A percentile compares a stretch with the other conserved stretches of the same genome.
Conservation (phyloP, 2,113 vertebrate genomes). For the Cynopterus brachyotis region DNA sequence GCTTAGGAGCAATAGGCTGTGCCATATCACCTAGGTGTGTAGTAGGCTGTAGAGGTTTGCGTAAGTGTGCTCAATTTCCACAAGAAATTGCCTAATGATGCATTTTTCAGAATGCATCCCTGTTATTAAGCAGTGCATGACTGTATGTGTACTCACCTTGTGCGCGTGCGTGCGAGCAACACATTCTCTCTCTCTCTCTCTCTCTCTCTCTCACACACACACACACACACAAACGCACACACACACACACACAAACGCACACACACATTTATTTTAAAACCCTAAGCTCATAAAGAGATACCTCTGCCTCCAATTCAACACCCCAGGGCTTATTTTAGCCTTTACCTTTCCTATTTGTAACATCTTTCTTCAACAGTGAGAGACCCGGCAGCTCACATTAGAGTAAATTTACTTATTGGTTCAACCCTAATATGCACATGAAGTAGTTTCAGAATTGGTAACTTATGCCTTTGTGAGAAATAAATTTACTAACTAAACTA, state of each 20-base stretch:
- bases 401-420: not conserved
- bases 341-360: not conserved
- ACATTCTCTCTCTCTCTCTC: too few species aligned
- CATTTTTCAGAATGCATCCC: not conserved
- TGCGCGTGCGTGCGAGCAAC: too few species aligned
- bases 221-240: not conserved
- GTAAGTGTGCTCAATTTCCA: too few species aligned
- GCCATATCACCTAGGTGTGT: not conserved
- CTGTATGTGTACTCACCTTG: not conserved
- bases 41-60: not conserved
- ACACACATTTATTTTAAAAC: not conserved
- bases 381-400: not conserved
- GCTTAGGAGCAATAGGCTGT: not conserved
- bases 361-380: not conserved
- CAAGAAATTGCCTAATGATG: not conserved
- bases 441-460: not conserved
- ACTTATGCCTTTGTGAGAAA: not conserved
- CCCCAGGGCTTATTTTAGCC: not conserved
- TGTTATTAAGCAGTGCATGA: not conserved
- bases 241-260: not conserved
- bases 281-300: not conserved
- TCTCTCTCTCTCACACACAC: too few species aligned
- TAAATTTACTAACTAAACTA: not conserved
- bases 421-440: not conserved
- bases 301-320: not conserved